Base-by-base conservation (phyloP, 2,888 invertebrate genomes). In the Catocala sponsa region DNA sequence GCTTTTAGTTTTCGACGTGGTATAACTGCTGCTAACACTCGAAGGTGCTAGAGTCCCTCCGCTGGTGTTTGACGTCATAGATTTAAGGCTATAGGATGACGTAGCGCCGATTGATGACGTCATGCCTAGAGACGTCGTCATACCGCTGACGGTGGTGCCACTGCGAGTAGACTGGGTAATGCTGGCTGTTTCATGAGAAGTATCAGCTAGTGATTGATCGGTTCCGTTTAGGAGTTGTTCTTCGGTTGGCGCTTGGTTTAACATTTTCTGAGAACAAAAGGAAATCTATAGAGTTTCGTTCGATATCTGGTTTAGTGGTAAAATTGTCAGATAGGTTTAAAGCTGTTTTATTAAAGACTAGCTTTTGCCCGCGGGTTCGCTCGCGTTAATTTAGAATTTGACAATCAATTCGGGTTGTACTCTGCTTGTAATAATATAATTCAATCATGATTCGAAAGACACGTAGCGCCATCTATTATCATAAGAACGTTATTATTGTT, bases 191-290 rank as follows among this genome's bases (percentile, higher is more conserved):
- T 94, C 94, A 9, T 82, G 76, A 0, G 80, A 71, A 2, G 83
- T 81, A 50, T 92, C 91, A 0, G 84, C 85, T 4, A 74, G 62
- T 25, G 90, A 88, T 75, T 91, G 89, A 41, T 92, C 89, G 38
- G 74, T 78, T 2, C 87, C 86, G 61, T 89, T 90, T 0, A 87
- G 65, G 13, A 92, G 82, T 65, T 90, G 89, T 52, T 94, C 94
- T 79, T 94, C 91, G 0, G 91, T 81, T 13, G 92, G 92, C 0
- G 94, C 94, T 88, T 94, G 92, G 77, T 91, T 94, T 0, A 94
- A 78, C 70, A 94, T 91, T 93, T 93, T 94, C 94, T 94, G 83
- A 7, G 49, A 55, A 59, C 54, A 6, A 58, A n/a, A 52, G 49
- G 13, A 9, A 42, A 33, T 6, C 11, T 35, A 47, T 46, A 25